Conservation (phyloP, 2,113 vertebrate species). For the Lophius piscatorius region DNA sequence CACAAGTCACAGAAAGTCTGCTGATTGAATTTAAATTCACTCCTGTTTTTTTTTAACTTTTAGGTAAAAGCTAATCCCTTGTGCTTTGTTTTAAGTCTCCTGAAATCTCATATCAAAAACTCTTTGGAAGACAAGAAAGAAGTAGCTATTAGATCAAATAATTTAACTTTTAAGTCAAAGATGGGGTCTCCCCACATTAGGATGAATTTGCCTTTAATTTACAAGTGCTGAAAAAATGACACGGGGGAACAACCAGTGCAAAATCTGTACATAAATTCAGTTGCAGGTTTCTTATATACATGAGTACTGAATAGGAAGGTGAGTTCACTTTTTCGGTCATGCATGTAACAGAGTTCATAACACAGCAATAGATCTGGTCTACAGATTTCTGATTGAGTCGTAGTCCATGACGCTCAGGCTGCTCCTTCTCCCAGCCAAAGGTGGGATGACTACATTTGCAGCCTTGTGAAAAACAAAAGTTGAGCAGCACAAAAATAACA, state of each 20-base stretch:
- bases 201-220: constrained; percentile 68
- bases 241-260: constrained; percentile 76
- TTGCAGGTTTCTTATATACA: constrained; percentile 77
- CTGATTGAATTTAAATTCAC: too few species aligned
- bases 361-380: constrained; percentile 62
- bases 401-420: constrained; percentile 43
- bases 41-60: too few species aligned
- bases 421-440: constrained; percentile 39
- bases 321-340: constrained; percentile 66
- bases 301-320: constrained; percentile 64
- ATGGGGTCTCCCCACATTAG: background rate
- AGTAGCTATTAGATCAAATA: too few species aligned
- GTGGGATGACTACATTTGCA: constrained; percentile 16
- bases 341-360: constrained; percentile 76
- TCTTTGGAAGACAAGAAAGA: too few species aligned
- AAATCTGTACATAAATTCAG: constrained; percentile 82
- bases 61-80: too few species aligned
- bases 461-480: constrained; percentile 38
- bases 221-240: constrained; percentile 79
- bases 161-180: too few species aligned
- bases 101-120: too few species aligned
- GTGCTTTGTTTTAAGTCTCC: too few species aligned
- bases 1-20: too few species aligned
- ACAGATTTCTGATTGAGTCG: constrained; percentile 40
- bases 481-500: constrained; percentile 36